phyloP scores from a whole-genome alignment of 2,888 invertebrate species.

The Spisula subtruncata region DNA sequence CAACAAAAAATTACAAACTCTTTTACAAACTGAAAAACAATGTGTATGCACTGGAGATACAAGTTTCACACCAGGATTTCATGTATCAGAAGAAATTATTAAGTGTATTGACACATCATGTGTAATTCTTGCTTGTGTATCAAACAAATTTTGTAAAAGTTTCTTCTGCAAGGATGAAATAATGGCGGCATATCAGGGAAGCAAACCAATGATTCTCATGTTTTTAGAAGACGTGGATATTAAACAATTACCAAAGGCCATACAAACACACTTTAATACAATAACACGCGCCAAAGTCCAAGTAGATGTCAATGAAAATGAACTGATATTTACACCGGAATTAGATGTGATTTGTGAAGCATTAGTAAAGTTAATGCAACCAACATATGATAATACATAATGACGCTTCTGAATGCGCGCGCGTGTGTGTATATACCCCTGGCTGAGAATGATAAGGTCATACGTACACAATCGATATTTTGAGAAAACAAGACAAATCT shows the following conservation, averaged over 20 bases:
- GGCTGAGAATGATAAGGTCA: too few species aligned
- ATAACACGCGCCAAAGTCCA: not conserved
- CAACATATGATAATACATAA: not conserved
- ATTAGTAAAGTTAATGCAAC: not conserved
- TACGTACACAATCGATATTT: too few species aligned
- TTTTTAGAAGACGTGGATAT: constrained; percentile 46
- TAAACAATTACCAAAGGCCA: constrained; percentile 30
- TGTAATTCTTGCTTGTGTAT: constrained; percentile 42
- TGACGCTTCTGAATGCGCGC: too few species aligned
- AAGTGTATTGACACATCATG: constrained; percentile 27
- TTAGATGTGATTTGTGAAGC: not conserved
- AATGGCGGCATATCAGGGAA: constrained; percentile 30
- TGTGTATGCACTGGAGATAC: constrained; percentile 35
- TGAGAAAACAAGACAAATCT: too few species aligned
- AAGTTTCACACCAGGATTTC: constrained; percentile 29
- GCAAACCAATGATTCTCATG: constrained; percentile 45
- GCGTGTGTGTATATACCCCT: too few species aligned
- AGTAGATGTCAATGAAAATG: not conserved
- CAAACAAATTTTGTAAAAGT: constrained; percentile 39
- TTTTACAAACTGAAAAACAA: constrained; percentile 15
- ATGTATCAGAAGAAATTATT: constrained; percentile 38
- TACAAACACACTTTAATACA: constrained; percentile 29
- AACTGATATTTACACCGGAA: not conserved
- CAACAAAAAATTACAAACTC: not conserved
- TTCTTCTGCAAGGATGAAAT: constrained; percentile 43